Evolutionary conservation across 2,113 vertebrate species (phyloP), one percentile per base, ranked within the genome.

Genomic region (Pedionomus torquatus): DNA sequence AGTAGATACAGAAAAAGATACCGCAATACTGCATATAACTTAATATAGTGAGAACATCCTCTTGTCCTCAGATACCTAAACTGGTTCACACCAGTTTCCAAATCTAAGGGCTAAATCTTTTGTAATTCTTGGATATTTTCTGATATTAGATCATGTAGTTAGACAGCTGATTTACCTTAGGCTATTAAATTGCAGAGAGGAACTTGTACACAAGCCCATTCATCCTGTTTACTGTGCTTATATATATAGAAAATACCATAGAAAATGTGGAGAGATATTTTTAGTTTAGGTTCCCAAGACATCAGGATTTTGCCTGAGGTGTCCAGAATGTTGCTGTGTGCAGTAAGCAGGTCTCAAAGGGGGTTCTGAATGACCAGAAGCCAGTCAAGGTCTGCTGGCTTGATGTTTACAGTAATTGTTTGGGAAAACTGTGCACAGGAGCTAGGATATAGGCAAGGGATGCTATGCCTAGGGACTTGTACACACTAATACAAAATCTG

Each of bases 281-380:
- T 75, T 68, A 41, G 20, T 80, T 89, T 33, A 60, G 8, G 2
- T 71, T 91, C 10, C 21, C 9, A 25, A 61, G 11, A 20, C 16
- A 28, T 11, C 24, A 84, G 0, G 7, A 28, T 65, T 87, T 33
- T 66, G 13, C 44, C 35, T 72, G 26, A 3, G 11, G 17, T 72
- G 31, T 83, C 20, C 18, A 14, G 17, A 71, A 30, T 17, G 13
- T 39, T 77, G 24, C 10, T 84, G 7, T 49, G 7, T 49, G 25
- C 24, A 68, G n/a, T 37, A 66, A 72, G 10, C 0, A 4, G 2
- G 7, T 14, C 28, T 63, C 7, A 23, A 44, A 61, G 4, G 1
- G 10, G 9, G 5, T 48, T 72, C 66, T 60, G 43, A 17, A 37
- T 41, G 10, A 33, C 41, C 43, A 72, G 6, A 13, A 52, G 16